Percentiles rank a stretch among this genome's conserved stretches.
Conservation (phyloP, 2,113 vertebrate genomes). For the Paramisgurnus dabryanus region DNA sequence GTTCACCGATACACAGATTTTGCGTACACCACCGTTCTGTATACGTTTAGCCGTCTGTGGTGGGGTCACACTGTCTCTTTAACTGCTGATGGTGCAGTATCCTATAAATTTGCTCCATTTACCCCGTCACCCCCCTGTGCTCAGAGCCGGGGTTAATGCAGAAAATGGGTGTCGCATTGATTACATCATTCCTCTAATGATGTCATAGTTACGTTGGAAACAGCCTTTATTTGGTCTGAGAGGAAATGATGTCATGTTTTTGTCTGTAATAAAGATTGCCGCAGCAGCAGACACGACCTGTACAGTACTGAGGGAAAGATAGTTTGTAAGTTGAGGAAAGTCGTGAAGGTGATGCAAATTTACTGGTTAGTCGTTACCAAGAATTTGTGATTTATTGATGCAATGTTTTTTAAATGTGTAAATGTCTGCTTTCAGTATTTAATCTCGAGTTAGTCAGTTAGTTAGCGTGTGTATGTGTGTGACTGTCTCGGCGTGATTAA, state of each 20-base stretch:
- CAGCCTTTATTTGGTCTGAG: slow-evolving; percentile 26
- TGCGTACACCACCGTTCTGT: no score
- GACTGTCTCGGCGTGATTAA: slow-evolving; percentile 38
- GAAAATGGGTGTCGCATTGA: slow-evolving; percentile 32
- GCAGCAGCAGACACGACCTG: background rate
- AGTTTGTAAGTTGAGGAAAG: background rate
- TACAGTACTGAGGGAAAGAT: background rate
- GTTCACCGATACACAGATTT: no score
- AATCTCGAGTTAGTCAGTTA: background rate
- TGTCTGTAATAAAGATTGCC: background rate
- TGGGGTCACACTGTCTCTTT: background rate
- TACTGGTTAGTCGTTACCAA: background rate
- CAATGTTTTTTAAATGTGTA: background rate
- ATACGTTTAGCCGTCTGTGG: background rate
- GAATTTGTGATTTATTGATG: background rate
- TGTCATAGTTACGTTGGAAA: slow-evolving; percentile 17
- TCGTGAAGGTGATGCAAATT: background rate
- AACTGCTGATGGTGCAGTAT: background rate
- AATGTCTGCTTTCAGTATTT: background rate
- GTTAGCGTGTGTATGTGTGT: background rate
- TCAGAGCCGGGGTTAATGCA: slow-evolving; percentile 23
- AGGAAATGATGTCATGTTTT: slow-evolving; percentile 33
- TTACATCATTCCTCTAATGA: slow-evolving; percentile 38
- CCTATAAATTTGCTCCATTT: background rate
- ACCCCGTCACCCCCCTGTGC: background rate